These are phyloP conservation scores for Mya arenaria DNA, from an alignment of 1,140 invertebrate species.

Conservation along the genomic window DNA sequence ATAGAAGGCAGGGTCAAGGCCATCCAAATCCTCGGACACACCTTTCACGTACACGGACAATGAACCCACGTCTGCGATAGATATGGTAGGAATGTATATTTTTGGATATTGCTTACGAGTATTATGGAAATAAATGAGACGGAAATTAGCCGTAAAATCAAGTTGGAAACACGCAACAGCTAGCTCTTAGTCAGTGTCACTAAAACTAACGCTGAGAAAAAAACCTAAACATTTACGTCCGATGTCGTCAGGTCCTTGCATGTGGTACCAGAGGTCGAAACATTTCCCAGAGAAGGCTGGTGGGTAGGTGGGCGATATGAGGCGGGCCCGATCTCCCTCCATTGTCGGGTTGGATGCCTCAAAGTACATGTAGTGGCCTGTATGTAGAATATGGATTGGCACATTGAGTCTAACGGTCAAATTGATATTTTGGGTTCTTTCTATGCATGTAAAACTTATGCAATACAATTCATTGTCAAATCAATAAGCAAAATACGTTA, in stretches of 20 bases:
- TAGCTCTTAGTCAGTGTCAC: neutral
- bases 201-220: neutral
- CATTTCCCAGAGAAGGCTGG: conserved; percentile 12
- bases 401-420: too few relatives aligned
- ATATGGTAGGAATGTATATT: neutral
- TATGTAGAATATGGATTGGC: neutral
- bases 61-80: conserved; percentile 19
- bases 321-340: conserved; percentile 41
- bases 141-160: neutral
- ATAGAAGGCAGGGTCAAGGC: conserved; percentile 17
- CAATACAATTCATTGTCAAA: neutral
- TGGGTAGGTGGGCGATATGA: conserved; percentile 29
- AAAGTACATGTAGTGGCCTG: conserved; percentile 59
- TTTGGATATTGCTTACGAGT: neutral
- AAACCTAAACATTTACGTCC: conserved; percentile 18
- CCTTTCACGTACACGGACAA: conserved; percentile 17
- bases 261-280: conserved; percentile 60
- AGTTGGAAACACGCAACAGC: neutral
- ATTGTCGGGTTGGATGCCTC: conserved; percentile 53
- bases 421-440: too few relatives aligned
- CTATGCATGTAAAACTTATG: too few relatives aligned
- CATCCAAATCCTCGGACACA: neutral
- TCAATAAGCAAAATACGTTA: neutral
- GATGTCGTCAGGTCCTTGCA: conserved; percentile 40
- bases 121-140: neutral